Base-by-base conservation (phyloP, 2,113 vertebrate species). In the Setophaga petechia region DNA sequence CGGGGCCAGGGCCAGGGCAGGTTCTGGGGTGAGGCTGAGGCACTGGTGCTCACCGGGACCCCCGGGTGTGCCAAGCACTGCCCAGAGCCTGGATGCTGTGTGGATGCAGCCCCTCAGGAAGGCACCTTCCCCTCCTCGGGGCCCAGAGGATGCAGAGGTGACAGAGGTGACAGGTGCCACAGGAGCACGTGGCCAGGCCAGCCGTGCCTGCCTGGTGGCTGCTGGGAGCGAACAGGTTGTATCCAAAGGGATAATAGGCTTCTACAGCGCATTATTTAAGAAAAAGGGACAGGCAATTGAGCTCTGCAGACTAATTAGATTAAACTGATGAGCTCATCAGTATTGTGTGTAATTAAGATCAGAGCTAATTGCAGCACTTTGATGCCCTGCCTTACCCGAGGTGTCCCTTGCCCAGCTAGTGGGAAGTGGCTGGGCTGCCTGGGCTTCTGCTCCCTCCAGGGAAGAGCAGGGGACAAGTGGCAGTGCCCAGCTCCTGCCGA, bases 321-420 rank as follows among this genome's bases (percentile, higher is more conserved):
- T 84, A 93, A 90, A 84, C 23, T 95, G 95, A 97, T 90, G 92
- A 97, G 93, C 93, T 94, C 95, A 79, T 94, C 86, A 74, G 92
- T 93, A 95, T 93, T 28, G 75, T 85, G 73, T 55, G 54, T 94
- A 94, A 95, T 96, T 95, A 97, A 94, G 86, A 95, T 63, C 67
- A 57, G 95, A 96, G 72, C 46, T 94, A 94, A 95, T 74, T 94
- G 85, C 6, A 28, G 65, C 79, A 91, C 84, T 46, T 93, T 67
- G 73, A 76, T 96, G 69, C 84, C 93, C 88, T 44, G 1, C 6
- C 1, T 74, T 87, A 51, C 19, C 72, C 15, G 13, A 46, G 57
- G 27, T 94, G 75, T 87, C 73, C 93, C 69, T 66, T 5, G 65
- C 68, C 25, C 58, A 10, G 84, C 43, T 5, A 35, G 47, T 2